These are phyloP conservation scores for Zygaena filipendulae DNA, from an alignment of 2,888 invertebrate species.

Conservation along the genomic window DNA sequence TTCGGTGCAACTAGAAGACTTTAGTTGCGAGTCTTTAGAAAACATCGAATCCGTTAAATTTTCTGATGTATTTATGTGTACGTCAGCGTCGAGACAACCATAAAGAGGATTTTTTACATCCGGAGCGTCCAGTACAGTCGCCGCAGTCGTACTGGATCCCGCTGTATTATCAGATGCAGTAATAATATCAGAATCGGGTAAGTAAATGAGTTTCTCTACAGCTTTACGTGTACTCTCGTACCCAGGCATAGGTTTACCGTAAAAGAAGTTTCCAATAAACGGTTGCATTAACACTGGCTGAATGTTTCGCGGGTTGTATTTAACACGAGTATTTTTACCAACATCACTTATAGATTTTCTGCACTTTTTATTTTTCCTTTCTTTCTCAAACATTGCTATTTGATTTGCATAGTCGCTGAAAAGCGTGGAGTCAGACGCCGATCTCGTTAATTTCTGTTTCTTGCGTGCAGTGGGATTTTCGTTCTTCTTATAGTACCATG, in stretches of 20 bases:
- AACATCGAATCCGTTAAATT: slow-evolving; percentile 32
- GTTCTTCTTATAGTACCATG: slow-evolving; percentile 62
- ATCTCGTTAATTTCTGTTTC: slow-evolving; percentile 40
- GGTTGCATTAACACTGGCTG: slow-evolving; percentile 55
- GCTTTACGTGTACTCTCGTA: slow-evolving; percentile 42
- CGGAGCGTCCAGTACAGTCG: slow-evolving; percentile 45
- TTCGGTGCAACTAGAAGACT: slow-evolving; percentile 53
- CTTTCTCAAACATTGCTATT: slow-evolving; percentile 51
- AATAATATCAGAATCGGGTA: slow-evolving; percentile 53
- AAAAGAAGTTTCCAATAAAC: slow-evolving; percentile 59
- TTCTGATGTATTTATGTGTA: slow-evolving; percentile 35
- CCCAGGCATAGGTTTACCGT: slow-evolving; percentile 53
- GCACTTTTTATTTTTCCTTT: slow-evolving; percentile 36
- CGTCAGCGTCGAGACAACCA: slow-evolving; percentile 41
- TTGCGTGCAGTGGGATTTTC: slow-evolving; percentile 38
- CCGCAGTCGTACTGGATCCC: slow-evolving; percentile 42
- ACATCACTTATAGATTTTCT: slow-evolving; percentile 52
- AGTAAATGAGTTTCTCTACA: slow-evolving; percentile 50
- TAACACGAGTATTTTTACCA: slow-evolving; percentile 42
- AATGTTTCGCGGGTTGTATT: slow-evolving; percentile 39
- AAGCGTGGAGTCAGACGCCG: slow-evolving; percentile 59
- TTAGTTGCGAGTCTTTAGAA: slow-evolving; percentile 49
- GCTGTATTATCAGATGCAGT: slow-evolving; percentile 47
- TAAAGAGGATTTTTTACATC: slow-evolving; percentile 56
- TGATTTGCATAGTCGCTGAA: slow-evolving; percentile 64